Evolutionary conservation across 2,113 vertebrate genomes (phyloP).

Genomic region (Oriolus oriolus): DNA sequence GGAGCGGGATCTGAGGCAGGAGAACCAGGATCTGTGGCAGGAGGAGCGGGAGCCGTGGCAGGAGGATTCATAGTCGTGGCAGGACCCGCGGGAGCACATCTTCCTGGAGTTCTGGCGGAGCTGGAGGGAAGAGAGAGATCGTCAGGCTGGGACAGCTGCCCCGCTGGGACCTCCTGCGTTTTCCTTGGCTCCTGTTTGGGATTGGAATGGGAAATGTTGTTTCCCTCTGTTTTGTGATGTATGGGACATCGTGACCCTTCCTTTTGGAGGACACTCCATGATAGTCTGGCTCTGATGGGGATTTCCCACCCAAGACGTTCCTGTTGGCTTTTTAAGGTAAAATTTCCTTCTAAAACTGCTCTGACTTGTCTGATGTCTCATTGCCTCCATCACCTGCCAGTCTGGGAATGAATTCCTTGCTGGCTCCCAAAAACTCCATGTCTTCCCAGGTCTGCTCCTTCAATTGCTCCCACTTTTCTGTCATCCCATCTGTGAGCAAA

Average conservation of each 20-base stretch:
- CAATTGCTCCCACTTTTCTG: not conserved
- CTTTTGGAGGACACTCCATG: accelerated
- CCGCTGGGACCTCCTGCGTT: accelerated
- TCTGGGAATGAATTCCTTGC: not conserved
- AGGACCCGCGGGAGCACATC: not conserved
- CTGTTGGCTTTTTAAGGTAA: not conserved
- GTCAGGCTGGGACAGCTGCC: accelerated
- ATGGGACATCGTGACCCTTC: no score
- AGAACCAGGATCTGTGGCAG: not conserved
- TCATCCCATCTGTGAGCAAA: not conserved
- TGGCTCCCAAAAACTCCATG: not conserved
- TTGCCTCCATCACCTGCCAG: not conserved
- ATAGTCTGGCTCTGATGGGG: not conserved
- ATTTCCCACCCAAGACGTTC: not conserved
- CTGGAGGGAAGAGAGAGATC: not conserved
- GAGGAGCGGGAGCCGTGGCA: not conserved
- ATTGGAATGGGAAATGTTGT: not conserved
- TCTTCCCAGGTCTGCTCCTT: not conserved
- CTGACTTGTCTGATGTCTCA: not conserved
- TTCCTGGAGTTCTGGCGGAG: accelerated
- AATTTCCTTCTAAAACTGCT: not conserved
- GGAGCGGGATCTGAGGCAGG: not conserved
- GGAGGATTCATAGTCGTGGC: not conserved
- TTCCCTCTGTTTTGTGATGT: not conserved
- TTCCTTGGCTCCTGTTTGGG: not conserved